Conservation (phyloP, 2,797 vertebrate species). For the Poecile montanus region DNA sequence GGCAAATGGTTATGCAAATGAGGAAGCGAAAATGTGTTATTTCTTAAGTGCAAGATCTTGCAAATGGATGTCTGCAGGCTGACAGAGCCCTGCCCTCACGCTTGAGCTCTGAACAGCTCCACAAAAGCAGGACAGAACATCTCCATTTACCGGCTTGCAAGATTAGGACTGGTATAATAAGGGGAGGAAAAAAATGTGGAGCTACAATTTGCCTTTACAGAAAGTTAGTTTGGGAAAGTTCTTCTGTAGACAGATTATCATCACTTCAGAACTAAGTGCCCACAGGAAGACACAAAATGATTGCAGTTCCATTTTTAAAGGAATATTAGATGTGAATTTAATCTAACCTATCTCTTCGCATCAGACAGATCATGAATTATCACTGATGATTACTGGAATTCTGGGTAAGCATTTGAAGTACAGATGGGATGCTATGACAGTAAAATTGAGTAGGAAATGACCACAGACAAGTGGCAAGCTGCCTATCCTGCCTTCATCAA, state of each 20-base stretch:
- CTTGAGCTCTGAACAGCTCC: neutral
- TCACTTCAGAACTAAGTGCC: neutral
- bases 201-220: neutral
- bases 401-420: neutral
- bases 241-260: neutral
- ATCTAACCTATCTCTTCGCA: neutral
- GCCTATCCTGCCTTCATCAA: neutral
- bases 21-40: neutral
- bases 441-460: conserved; percentile 26
- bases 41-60: neutral
- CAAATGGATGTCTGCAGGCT: conserved; percentile 12
- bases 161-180: neutral
- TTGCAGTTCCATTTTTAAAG: neutral
- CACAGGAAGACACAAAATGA: neutral
- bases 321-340: conserved; percentile 26
- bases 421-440: neutral
- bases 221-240: neutral
- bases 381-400: conserved; percentile 1
- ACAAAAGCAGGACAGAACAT: neutral
- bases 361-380: conserved; percentile 24
- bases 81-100: neutral
- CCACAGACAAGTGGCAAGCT: neutral
- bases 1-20: conserved; percentile 25
- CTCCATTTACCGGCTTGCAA: accelerated
- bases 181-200: neutral